A percentile compares a stretch with the other conserved stretches of the same genome.
Conservation (phyloP, 2,888 invertebrate genomes). For the Odontomyia ornata region DNA sequence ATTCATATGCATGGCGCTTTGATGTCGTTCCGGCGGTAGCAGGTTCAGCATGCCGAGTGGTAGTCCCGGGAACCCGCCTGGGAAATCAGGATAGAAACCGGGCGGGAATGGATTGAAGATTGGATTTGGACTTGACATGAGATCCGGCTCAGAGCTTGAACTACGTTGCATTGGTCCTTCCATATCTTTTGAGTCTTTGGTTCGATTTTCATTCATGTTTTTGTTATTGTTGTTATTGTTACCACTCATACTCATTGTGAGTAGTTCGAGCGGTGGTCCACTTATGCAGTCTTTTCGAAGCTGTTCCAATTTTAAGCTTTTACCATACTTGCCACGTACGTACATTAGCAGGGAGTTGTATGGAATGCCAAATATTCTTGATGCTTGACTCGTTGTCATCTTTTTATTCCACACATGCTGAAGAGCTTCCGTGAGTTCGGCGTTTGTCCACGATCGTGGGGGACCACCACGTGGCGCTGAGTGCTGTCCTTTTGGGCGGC, state of each 20-base stretch:
- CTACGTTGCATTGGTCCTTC: conserved; percentile 67
- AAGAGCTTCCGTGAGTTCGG: conserved; percentile 87
- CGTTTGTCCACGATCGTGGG: conserved; percentile 91
- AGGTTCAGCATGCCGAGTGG: conserved; percentile 87
- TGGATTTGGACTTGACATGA: conserved; percentile 70
- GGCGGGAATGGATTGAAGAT: conserved; percentile 82
- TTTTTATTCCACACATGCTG: conserved; percentile 96
- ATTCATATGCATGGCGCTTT: conserved; percentile 68
- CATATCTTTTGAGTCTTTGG: conserved; percentile 54
- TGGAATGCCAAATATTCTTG: conserved; percentile 90
- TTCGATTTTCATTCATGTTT: conserved; percentile 59
- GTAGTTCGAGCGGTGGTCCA: conserved; percentile 76
- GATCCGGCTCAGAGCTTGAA: conserved; percentile 73
- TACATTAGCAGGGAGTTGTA: conserved; percentile 93
- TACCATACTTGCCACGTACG: conserved; percentile 92
- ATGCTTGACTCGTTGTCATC: conserved; percentile 93
- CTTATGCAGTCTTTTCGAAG: conserved; percentile 88
- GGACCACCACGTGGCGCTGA: conserved; percentile 91
- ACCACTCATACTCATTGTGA: conserved; percentile 68
- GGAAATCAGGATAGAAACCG: conserved; percentile 85
- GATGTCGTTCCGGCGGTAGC: conserved; percentile 78
- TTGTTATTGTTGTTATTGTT: conserved; percentile 68
- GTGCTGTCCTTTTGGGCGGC: conserved; percentile 89
- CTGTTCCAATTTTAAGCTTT: conserved; percentile 87
- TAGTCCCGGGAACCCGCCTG: conserved; percentile 78